These are phyloP conservation scores for Megalurothrips usitatus DNA, from an alignment of 2,888 invertebrate genomes.

Conservation along the genomic window DNA sequence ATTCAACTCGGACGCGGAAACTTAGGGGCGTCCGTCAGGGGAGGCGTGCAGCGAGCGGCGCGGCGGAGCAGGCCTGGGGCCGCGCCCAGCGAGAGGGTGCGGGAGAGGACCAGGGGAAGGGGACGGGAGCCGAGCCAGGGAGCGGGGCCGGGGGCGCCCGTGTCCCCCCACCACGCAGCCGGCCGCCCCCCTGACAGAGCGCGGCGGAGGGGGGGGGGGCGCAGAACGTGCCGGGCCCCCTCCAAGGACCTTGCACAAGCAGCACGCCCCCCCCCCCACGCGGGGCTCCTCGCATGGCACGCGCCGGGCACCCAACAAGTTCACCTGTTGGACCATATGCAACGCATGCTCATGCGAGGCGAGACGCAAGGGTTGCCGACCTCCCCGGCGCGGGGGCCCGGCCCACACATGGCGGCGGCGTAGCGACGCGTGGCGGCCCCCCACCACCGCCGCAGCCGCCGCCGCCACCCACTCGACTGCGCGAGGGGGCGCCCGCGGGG, in stretches of 20 bases:
- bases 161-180: neutral
- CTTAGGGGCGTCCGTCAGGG: too few species aligned
- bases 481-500: too few species aligned
- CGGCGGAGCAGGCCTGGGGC: too few species aligned
- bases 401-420: neutral
- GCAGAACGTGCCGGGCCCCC: too few species aligned
- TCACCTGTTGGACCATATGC: constrained; percentile 22
- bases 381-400: neutral
- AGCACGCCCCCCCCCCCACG: too few species aligned
- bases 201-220: too few species aligned
- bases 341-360: neutral
- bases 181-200: too few species aligned
- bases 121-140: neutral
- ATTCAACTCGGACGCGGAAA: neutral
- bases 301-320: neutral
- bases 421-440: neutral
- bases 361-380: neutral
- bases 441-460: neutral
- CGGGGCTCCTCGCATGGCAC: neutral
- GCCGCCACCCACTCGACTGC: neutral
- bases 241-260: too few species aligned
- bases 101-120: neutral
- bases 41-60: neutral
- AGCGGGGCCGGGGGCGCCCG: neutral
- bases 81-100: neutral